Percentiles rank a stretch among this genome's conserved stretches.
Evolutionary conservation across 2,888 invertebrate species (phyloP).

Genomic region (Cylindroiulus punctatus): DNA sequence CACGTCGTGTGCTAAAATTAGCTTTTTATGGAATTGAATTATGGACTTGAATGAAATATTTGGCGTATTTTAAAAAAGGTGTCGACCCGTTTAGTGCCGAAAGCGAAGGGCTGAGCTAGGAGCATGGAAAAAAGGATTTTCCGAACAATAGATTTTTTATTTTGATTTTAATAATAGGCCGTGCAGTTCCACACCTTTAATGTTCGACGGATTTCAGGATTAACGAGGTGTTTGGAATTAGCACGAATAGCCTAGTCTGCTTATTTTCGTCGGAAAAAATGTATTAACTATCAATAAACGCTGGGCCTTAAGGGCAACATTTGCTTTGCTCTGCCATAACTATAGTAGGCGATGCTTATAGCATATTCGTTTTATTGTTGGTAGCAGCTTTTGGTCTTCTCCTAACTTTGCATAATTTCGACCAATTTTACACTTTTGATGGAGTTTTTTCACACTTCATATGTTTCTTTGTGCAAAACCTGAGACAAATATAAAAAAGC

Average conservation of each 20-base stretch:
- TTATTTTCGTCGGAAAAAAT: slow-evolving; percentile 17
- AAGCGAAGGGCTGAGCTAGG: slow-evolving; percentile 40
- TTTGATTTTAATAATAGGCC: slow-evolving; percentile 40
- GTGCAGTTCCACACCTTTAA: slow-evolving; percentile 45
- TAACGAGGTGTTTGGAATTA: slow-evolving; percentile 44
- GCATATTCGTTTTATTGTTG: not conserved
- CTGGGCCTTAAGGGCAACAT: not conserved
- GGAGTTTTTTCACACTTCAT: too few relatives aligned
- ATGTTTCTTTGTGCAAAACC: too few relatives aligned
- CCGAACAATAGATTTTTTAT: slow-evolving; percentile 45
- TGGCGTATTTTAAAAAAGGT: slow-evolving; percentile 40
- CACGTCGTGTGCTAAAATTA: slow-evolving; percentile 38
- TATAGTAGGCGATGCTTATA: slow-evolving; percentile 20
- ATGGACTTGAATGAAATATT: slow-evolving; percentile 39
- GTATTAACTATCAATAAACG: slow-evolving; percentile 30
- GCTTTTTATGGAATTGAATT: slow-evolving; percentile 43
- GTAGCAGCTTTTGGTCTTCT: not conserved
- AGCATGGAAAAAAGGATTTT: slow-evolving; percentile 29
- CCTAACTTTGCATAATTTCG: slow-evolving; percentile 5
- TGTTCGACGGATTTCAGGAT: slow-evolving; percentile 31
- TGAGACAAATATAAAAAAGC: too few relatives aligned
- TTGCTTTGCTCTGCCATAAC: not conserved
- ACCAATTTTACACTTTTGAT: too few relatives aligned
- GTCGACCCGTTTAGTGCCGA: slow-evolving; percentile 43
- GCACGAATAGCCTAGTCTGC: slow-evolving; percentile 39